A percentile compares a stretch with the other conserved stretches of the same genome.
These are phyloP conservation scores for Herminia tarsipennalis DNA, from an alignment of 2,888 invertebrate genomes.

Conservation along the genomic window DNA sequence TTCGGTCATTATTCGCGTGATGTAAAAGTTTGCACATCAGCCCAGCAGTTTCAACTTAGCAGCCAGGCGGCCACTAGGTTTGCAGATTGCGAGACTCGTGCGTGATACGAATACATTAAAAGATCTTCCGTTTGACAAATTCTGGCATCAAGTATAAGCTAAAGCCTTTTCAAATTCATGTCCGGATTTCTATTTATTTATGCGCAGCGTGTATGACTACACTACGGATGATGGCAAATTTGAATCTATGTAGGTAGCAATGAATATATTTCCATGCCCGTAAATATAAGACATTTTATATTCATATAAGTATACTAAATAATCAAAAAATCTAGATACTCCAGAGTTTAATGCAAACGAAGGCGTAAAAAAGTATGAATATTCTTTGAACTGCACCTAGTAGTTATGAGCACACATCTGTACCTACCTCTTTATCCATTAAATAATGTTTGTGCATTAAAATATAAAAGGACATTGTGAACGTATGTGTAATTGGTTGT, in stretches of 20 bases:
- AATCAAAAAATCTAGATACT: too few relatives aligned
- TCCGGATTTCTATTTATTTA: background rate
- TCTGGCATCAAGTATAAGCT: background rate
- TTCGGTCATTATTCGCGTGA: slow-evolving; percentile 5
- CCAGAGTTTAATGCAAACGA: too few relatives aligned
- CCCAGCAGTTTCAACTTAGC: slow-evolving; percentile 9
- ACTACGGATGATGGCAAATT: background rate
- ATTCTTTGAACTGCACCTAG: too few relatives aligned
- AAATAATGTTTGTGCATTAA: too few relatives aligned
- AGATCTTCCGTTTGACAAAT: slow-evolving; percentile 16
- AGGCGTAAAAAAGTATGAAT: too few relatives aligned
- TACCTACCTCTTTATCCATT: too few relatives aligned
- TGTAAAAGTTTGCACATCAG: slow-evolving; percentile 9
- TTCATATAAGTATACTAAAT: too few relatives aligned
- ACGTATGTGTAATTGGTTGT: too few relatives aligned
- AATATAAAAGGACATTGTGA: too few relatives aligned
- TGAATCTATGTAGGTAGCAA: background rate
- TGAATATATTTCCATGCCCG: too few relatives aligned
- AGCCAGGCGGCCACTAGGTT: slow-evolving; percentile 1
- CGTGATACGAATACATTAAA: slow-evolving; percentile 58
- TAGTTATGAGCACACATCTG: too few relatives aligned
- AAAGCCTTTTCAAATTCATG: slow-evolving; percentile 1
- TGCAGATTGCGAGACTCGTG: slow-evolving; percentile 38
- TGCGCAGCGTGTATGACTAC: background rate
- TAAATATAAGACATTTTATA: too few relatives aligned